A percentile compares a stretch with the other conserved stretches of the same genome.
These are phyloP conservation scores for Philereme transversata DNA, from an alignment of 2,888 invertebrate species.

Conservation along the genomic window DNA sequence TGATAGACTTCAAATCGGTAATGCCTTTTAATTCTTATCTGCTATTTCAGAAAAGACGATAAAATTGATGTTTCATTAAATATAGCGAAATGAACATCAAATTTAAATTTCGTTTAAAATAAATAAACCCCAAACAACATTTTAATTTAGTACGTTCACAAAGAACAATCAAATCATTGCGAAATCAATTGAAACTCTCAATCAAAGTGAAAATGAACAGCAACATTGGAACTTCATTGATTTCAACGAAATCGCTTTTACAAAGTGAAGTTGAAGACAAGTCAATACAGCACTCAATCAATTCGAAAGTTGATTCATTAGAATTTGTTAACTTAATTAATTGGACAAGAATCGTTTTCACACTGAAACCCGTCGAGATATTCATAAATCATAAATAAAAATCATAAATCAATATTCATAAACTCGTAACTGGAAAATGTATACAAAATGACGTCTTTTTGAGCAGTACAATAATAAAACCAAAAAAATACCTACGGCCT, in stretches of 20 bases:
- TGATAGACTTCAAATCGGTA: too few relatives aligned
- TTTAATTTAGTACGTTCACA: constrained; percentile 15
- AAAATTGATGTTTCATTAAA: too few relatives aligned
- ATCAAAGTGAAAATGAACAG: constrained; percentile 48
- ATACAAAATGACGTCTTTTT: too few relatives aligned
- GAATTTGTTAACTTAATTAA: constrained; percentile 50
- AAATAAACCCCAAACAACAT: neutral
- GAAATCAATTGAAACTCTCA: constrained; percentile 35
- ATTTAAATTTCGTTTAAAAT: too few relatives aligned
- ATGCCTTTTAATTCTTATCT: too few relatives aligned
- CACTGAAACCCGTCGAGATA: constrained; percentile 19
- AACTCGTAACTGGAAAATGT: too few relatives aligned
- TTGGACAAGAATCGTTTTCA: constrained; percentile 46
- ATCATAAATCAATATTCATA: too few relatives aligned
- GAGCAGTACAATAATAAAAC: too few relatives aligned
- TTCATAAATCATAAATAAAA: neutral
- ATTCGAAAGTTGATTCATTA: constrained; percentile 50
- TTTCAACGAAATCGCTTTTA: constrained; percentile 42
- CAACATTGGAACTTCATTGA: constrained; percentile 41
- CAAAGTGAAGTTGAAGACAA: constrained; percentile 37
- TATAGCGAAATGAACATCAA: too few relatives aligned
- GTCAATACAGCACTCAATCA: constrained; percentile 46
- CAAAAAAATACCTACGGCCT: too few relatives aligned
- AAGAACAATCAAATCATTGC: constrained; percentile 36
- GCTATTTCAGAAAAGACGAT: too few relatives aligned